Conservation (phyloP, 2,113 vertebrate species). For the Oxygymnocypris stewartii region DNA sequence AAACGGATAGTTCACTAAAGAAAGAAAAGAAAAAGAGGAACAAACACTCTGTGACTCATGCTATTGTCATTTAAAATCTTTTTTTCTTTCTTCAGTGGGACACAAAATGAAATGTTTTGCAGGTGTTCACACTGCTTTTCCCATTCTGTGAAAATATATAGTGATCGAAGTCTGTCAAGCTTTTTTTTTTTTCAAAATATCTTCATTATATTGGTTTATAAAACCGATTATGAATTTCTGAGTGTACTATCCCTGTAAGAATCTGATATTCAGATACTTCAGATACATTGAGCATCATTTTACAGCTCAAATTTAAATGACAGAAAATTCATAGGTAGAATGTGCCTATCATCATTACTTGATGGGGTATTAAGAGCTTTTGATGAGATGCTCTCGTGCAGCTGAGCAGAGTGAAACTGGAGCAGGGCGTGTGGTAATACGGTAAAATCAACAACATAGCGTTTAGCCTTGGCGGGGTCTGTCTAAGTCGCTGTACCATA, state of each 20-base stretch:
- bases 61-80: neutral
- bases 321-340: neutral
- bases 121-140: neutral
- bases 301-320: neutral
- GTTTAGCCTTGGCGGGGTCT: neutral
- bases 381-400: neutral
- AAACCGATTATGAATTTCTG: neutral
- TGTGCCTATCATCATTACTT: neutral
- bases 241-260: neutral
- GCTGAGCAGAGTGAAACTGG: neutral
- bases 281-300: neutral
- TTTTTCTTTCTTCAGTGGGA: neutral
- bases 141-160: too few species aligned
- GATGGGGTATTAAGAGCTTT: neutral
- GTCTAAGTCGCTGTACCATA: neutral
- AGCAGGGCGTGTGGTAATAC: neutral
- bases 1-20: neutral
- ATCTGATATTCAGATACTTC: neutral
- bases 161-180: neutral
- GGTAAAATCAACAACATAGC: neutral
- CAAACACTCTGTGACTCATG: neutral
- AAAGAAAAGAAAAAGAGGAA: neutral
- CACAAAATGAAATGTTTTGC: neutral
- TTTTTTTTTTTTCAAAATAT: too few species aligned
- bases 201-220: neutral